These are phyloP conservation scores for Achlya flavicornis DNA, from an alignment of 2,888 invertebrate genomes.

Conservation along the genomic window DNA sequence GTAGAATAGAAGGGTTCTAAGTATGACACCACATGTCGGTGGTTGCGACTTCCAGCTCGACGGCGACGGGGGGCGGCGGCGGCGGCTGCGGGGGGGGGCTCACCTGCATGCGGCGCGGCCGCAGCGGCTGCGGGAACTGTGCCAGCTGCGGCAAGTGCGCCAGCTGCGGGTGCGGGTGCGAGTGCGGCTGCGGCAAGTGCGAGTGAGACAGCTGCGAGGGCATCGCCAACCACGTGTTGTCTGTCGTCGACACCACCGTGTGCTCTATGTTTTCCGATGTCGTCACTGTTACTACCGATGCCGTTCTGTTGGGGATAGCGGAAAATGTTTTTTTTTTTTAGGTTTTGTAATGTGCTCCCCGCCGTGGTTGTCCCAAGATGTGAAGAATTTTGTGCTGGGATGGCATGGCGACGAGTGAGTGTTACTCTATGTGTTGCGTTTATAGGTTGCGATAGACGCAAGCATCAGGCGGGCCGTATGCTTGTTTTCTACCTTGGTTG, in stretches of 20 bases:
- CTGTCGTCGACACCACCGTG: constrained; percentile 21
- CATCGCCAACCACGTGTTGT: constrained; percentile 16
- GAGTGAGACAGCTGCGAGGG: constrained; percentile 40
- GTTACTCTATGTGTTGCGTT: no score
- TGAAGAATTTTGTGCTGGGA: no score
- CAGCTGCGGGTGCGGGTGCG: constrained; percentile 41
- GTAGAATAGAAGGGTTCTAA: neutral
- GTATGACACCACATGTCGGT: constrained; percentile 73
- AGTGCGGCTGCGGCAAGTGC: constrained; percentile 48
- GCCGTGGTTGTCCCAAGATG: no score
- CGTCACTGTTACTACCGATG: constrained; percentile 51
- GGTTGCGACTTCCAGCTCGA: constrained; percentile 75
- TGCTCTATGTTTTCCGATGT: constrained; percentile 42
- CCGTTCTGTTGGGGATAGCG: constrained; percentile 34
- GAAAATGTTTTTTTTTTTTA: neutral
- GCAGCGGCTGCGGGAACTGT: constrained; percentile 36
- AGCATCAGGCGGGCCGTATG: no score
- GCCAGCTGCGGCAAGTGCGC: constrained; percentile 33
- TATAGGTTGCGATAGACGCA: no score
- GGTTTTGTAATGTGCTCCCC: no score
- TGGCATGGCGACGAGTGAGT: no score
- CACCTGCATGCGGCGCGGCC: constrained; percentile 57
- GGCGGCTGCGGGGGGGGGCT: constrained; percentile 44
- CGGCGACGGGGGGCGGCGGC: constrained; percentile 65
- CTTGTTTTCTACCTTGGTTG: no score